Evolutionary conservation across 2,888 invertebrate genomes (phyloP), one percentile per base, ranked within the genome.

Genomic region (Drosophila longiperda): DNA sequence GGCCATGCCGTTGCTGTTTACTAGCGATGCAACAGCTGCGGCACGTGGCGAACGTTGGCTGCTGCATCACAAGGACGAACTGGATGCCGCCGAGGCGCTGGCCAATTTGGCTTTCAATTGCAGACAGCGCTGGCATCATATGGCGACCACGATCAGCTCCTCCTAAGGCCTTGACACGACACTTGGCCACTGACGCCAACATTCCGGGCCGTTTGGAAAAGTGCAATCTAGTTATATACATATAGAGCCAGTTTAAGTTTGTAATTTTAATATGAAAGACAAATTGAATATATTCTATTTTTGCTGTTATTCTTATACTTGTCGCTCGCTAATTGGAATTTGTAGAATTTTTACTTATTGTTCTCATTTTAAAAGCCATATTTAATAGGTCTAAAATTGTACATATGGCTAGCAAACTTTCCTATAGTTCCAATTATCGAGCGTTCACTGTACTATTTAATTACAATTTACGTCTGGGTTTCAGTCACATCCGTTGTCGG

Each of bases 51-150:
- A 86, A 23, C 65, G 75, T 32, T 84, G 82, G 73, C 57, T 83
- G 26, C 93, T 93, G 61, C 96, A 96, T 90, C 96, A 95, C 62
- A 94, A 95, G 82, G 96, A 96, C 88, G 96, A 96, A 90, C 94
- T 96, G 29, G 96, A 96, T 89, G 96, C 96, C 0, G 96, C 96
- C 0, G 96, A 96, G 74, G 96, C 96, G 0, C 93, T 96, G 9
- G 96, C 96, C 1, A 94, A 95, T 61, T 92, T 96, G 72, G 96
- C 96, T 2, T 93, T 94, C 33, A 93, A 93, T 77, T 93, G 91
- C 73, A 83, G 92, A 36, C 92, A 92, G 71, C 90, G 92, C 61
- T 89, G 92, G 82, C 75, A 92, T 57, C 90, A 92, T 20, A 69
- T 78, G 63, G 40, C 80, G 34, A 53, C 73, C 53, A 81, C 89